phyloP scores from a whole-genome alignment of 2,888 invertebrate genomes.

The Exocentrus adspersus region DNA sequence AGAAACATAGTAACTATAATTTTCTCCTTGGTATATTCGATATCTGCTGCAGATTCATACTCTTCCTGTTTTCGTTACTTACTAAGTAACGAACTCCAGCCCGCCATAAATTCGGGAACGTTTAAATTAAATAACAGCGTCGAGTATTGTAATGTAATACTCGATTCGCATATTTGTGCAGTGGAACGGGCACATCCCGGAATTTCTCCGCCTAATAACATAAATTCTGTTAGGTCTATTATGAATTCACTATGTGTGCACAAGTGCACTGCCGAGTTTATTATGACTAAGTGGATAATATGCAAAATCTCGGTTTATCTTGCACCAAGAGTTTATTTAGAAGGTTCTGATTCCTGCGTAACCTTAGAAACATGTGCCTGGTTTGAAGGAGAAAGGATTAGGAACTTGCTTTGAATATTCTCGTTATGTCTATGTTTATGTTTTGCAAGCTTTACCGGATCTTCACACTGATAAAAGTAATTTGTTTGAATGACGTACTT shows the following conservation, averaged over 20 bases:
- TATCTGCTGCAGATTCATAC: background rate
- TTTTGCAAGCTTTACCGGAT: conserved; percentile 3
- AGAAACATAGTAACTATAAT: too few relatives aligned
- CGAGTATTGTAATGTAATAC: background rate
- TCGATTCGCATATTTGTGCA: background rate
- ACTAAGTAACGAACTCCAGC: background rate
- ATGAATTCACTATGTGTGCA: conserved; percentile 31
- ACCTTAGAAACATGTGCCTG: conserved; percentile 20
- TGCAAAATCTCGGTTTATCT: conserved; percentile 38
- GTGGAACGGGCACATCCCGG: background rate
- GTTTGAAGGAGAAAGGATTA: conserved; percentile 7
- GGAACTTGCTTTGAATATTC: conserved; percentile 12
- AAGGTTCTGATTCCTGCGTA: conserved; percentile 22
- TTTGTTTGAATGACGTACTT: too few relatives aligned
- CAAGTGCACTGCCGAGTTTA: conserved; percentile 36
- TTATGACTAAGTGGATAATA: conserved; percentile 40
- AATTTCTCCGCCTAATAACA: conserved; percentile 20
- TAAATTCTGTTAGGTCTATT: conserved; percentile 24
- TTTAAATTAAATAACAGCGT: background rate
- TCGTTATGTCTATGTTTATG: conserved; percentile 9
- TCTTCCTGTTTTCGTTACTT: background rate
- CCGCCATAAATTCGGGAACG: background rate
- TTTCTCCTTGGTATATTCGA: too few relatives aligned
- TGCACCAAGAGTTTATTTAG: conserved; percentile 32
- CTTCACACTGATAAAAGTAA: background rate